Evolutionary conservation across 2,797 vertebrate genomes (phyloP).

Genomic region (Rhinophrynus dorsalis): DNA sequence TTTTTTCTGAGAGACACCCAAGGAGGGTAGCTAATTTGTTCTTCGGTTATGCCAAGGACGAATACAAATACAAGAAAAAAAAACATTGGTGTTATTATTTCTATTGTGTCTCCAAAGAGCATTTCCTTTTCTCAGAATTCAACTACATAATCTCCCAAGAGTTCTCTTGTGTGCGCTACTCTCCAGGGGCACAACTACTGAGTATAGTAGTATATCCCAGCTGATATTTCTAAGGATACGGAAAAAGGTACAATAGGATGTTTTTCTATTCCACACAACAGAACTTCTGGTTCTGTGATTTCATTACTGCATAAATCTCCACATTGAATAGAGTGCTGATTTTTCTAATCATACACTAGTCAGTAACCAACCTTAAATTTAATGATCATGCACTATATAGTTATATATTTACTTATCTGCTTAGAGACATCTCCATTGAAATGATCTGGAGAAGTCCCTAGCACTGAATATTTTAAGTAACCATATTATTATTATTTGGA

Average conservation of each 20-base stretch:
- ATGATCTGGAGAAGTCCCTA: too few species aligned
- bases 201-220: constrained; percentile 1
- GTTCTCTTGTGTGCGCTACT: constrained; percentile 56
- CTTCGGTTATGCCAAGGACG: constrained; percentile 79
- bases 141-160: constrained; percentile 60
- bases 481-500: too few species aligned
- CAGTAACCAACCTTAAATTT: too few species aligned
- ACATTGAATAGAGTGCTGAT: background rate
- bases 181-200: constrained; percentile 57
- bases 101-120: constrained; percentile 59
- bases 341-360: background rate
- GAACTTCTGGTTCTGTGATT: background rate
- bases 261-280: background rate
- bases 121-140: constrained; percentile 58
- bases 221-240: constrained; percentile 27
- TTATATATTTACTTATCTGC: too few species aligned
- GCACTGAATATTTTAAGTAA: too few species aligned
- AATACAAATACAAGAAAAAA: constrained; percentile 52
- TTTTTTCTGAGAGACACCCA: constrained; percentile 77
- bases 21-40: constrained; percentile 78
- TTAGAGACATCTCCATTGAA: too few species aligned
- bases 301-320: constrained; percentile 5
- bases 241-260: constrained; percentile 15
- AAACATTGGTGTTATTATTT: constrained; percentile 51
- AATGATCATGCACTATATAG: too few species aligned